phyloP scores from a whole-genome alignment of 1,140 invertebrate genomes.

The Macrosteles quadrilineatus region DNA sequence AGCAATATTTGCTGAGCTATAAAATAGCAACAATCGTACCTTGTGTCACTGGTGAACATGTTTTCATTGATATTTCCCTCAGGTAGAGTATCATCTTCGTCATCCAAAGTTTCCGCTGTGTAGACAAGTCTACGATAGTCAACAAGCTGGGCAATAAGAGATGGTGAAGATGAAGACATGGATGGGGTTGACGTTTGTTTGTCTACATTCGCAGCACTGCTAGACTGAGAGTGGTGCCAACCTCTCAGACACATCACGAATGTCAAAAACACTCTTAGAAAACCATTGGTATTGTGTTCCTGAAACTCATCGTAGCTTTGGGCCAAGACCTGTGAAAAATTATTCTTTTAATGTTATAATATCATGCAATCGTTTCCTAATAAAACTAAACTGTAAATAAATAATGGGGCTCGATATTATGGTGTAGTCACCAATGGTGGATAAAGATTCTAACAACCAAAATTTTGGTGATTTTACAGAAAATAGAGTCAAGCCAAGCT shows the following conservation, averaged over 20 bases:
- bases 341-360: constrained; percentile 26
- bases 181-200: constrained; percentile 20
- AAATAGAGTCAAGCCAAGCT: too few species aligned
- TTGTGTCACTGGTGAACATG: too few species aligned
- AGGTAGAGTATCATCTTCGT: constrained; percentile 43
- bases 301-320: constrained; percentile 60
- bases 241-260: constrained; percentile 60
- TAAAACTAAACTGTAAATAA: constrained; percentile 33
- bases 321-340: constrained; percentile 54
- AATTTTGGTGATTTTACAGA: too few species aligned
- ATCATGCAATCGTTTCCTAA: too few species aligned
- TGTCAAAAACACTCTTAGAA: constrained; percentile 64
- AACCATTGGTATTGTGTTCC: constrained; percentile 56
- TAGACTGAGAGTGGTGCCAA: constrained; percentile 47
- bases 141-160: constrained; percentile 33
- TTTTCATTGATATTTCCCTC: too few species aligned
- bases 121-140: constrained; percentile 40
- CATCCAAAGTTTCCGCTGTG: constrained; percentile 34
- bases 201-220: background rate
- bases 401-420: too few species aligned
- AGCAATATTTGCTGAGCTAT: too few species aligned
- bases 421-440: too few species aligned
- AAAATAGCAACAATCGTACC: too few species aligned
- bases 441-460: too few species aligned
- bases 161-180: too few species aligned